A percentile compares a stretch with the other conserved stretches of the same genome.
Conservation (phyloP, 2,797 vertebrate species). For the Nannoperca obscura region DNA sequence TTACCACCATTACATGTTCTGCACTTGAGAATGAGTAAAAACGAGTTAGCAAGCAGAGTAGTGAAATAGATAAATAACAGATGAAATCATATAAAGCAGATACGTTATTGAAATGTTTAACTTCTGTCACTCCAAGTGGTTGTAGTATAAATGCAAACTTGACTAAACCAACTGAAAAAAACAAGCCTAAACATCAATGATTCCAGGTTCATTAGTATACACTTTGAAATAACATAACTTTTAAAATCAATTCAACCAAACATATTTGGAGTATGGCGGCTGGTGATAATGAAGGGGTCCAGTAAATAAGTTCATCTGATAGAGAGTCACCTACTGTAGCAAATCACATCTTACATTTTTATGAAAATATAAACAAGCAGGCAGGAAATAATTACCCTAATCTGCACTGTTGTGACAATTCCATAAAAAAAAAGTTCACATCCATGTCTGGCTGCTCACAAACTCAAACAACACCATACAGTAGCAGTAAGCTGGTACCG, state of each 20-base stretch:
- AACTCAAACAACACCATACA: slow-evolving; percentile 26
- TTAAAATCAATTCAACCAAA: background rate
- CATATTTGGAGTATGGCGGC: background rate
- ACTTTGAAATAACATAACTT: background rate
- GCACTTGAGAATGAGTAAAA: background rate
- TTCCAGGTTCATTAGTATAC: background rate
- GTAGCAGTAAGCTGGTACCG: slow-evolving; percentile 46
- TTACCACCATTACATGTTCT: background rate
- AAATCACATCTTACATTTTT: background rate
- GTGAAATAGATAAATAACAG: background rate
- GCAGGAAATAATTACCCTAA: background rate
- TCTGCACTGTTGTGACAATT: background rate
- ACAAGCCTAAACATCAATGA: background rate
- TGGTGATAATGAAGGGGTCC: too few relatives aligned
- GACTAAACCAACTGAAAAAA: background rate
- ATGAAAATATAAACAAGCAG: background rate
- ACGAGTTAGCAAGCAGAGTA: background rate
- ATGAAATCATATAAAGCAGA: too few relatives aligned
- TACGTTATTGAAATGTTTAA: background rate
- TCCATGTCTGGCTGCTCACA: background rate
- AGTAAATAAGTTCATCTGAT: background rate
- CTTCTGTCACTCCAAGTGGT: background rate
- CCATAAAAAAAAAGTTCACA: background rate
- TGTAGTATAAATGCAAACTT: background rate
- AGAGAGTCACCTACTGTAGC: background rate